These are phyloP conservation scores for Sula dactylatra DNA, from an alignment of 2,113 vertebrate species.

Conservation along the genomic window DNA sequence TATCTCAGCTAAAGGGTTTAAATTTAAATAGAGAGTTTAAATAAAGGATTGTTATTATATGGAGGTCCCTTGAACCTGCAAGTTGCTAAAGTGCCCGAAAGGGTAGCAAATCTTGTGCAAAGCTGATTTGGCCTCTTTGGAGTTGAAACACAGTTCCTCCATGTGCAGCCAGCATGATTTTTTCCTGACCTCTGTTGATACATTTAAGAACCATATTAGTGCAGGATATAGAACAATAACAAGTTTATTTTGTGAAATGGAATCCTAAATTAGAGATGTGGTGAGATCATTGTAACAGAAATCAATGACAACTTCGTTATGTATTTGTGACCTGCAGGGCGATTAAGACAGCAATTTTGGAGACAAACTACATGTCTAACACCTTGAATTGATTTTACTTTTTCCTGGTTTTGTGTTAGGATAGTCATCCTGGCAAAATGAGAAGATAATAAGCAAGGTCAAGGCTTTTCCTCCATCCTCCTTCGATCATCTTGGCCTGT, in stretches of 20 bases:
- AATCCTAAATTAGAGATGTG: not conserved
- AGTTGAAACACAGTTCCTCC: not conserved
- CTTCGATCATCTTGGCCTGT: not conserved
- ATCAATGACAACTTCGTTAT: slow-evolving; percentile 21
- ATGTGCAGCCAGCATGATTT: not conserved
- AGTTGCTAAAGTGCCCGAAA: not conserved
- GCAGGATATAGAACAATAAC: not conserved
- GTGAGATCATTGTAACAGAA: slow-evolving; percentile 17
- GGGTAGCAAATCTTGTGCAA: not conserved
- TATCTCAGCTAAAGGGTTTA: not conserved
- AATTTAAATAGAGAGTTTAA: not conserved
- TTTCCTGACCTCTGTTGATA: not conserved
- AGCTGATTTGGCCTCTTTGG: not conserved
- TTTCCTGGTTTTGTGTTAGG: not conserved
- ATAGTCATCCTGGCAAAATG: not conserved
- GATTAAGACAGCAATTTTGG: slow-evolving; percentile 3
- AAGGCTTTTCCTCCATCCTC: not conserved
- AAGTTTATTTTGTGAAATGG: slow-evolving; percentile 37
- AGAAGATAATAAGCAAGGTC: not conserved
- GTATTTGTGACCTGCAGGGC: not conserved
- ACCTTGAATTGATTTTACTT: not conserved
- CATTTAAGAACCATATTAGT: not conserved
- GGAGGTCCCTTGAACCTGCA: not conserved
- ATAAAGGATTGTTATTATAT: not conserved
- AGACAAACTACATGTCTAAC: not conserved